Evolutionary conservation across 1,140 invertebrate genomes (phyloP).

Genomic region (Platorchestia sp.): DNA sequence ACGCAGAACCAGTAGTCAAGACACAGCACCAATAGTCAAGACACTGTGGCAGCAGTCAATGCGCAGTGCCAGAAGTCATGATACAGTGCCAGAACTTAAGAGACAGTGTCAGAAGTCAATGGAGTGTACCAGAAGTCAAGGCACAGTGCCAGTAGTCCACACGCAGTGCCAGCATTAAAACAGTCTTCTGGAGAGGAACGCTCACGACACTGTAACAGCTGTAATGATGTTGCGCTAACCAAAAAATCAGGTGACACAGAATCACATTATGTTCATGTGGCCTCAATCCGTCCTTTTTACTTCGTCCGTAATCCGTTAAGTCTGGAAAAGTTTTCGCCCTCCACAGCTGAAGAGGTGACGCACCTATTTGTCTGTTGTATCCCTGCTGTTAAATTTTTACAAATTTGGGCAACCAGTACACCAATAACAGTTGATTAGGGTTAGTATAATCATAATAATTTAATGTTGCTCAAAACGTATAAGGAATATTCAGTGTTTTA

Average conservation of each 20-base stretch:
- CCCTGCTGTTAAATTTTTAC: background rate
- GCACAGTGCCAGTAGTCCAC: background rate
- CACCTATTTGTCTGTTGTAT: background rate
- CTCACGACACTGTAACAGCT: background rate
- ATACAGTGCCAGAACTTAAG: too few species aligned
- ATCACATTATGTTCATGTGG: background rate
- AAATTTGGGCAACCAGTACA: background rate
- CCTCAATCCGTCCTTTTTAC: background rate
- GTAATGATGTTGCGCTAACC: background rate
- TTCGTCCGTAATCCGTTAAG: background rate
- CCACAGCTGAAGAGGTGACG: background rate
- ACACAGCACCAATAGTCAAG: background rate
- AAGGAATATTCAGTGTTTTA: background rate
- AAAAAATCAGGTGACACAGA: background rate
- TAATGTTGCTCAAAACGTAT: background rate
- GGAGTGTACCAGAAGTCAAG: background rate
- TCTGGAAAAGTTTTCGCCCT: background rate
- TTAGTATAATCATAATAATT: background rate
- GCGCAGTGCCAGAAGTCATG: background rate
- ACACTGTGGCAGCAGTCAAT: background rate
- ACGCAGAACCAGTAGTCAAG: background rate
- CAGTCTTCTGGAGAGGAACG: background rate
- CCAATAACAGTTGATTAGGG: background rate
- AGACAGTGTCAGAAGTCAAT: background rate
- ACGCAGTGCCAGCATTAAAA: background rate